Base-by-base conservation (phyloP, 2,888 invertebrate species). In the Tipula helvola region DNA sequence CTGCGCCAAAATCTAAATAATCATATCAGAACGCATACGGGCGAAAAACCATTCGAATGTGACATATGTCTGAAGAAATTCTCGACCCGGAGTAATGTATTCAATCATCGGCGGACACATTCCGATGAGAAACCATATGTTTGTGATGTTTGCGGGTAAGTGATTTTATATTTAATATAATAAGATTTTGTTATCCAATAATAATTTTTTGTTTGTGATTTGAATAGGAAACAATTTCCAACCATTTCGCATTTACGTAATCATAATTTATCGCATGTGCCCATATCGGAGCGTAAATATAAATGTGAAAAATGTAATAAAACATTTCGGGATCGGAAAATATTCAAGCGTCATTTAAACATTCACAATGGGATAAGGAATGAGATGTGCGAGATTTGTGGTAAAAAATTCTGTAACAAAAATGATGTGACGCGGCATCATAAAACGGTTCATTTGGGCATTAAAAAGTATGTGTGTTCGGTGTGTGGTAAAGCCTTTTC, bases 281-380 rank as follows among this genome's bases (percentile, higher is more conserved):
- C 84, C n/a, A 84, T 84, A 84, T 13, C 84, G 7, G 84, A 84
- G 16, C 36, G 84, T 5, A 84, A 84, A 84, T 84, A 84, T 39
- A 84, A 84, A 84, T 84, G 84, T n/a, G 84, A 84, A n/a, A 84
- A 84, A 84, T 84, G 84, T 84, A 84, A 84, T 41, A 84, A 84
- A 84, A 84, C 84, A n/a, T 84, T 84, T 18, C 84, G 84, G n/a
- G 84, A 84, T 39, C 36, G 84, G 41, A 84, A 84, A 41, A 84
- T 84, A 8, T 84, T 84, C 8, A 84, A 84, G 10, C 84, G 84
- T 1, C 84, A 84, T 39, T 84, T 84, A 16, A 84, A 84, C 10
- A 84, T 84, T 39, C 84, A 84, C 5, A 84, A 84, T 10, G 84
- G 84, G 5, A 41, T 84, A 5, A 13, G 84, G 41, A 84, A 84